Percentiles rank a stretch among this genome's conserved stretches.
phyloP scores from a whole-genome alignment of 2,797 vertebrate genomes.

The Dendrocincla tyrannina region DNA sequence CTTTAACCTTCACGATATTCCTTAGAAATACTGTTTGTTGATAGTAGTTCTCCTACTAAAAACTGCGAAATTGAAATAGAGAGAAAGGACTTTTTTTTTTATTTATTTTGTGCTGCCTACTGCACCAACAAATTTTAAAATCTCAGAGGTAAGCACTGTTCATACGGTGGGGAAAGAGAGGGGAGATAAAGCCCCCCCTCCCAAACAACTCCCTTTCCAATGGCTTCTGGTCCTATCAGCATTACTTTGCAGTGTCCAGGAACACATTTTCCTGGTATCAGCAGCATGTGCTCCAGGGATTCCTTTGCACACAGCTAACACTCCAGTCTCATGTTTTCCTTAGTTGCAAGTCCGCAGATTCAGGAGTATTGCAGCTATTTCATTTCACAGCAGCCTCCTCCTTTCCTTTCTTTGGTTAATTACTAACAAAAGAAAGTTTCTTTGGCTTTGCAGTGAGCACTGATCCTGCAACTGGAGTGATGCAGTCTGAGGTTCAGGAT shows the following conservation, averaged over 20 bases:
- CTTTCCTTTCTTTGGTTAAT: not conserved
- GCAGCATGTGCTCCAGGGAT: not conserved
- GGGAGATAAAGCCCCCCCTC: not conserved
- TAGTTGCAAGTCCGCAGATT: not conserved
- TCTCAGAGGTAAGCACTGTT: not conserved
- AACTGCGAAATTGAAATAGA: not conserved
- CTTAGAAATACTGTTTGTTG: not conserved
- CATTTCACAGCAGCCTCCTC: not conserved
- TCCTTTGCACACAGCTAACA: not conserved
- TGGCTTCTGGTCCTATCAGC: not conserved
- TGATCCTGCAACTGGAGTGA: not conserved
- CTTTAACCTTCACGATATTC: not conserved
- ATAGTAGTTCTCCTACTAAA: not conserved
- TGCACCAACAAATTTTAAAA: not conserved
- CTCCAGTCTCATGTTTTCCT: not conserved
- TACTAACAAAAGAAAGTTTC: not conserved
- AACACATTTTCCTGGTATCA: not conserved
- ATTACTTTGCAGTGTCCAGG: not conserved
- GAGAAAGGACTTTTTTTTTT: not conserved
- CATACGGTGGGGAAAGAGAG: not conserved
- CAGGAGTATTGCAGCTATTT: not conserved
- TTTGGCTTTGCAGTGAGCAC: not conserved
- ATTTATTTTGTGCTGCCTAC: not conserved
- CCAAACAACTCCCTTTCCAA: not conserved
- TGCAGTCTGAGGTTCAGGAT: not conserved